A percentile compares a stretch with the other conserved stretches of the same genome.
Evolutionary conservation across 2,797 vertebrate genomes (phyloP).

Genomic region (Arrhamphus sclerolepis): DNA sequence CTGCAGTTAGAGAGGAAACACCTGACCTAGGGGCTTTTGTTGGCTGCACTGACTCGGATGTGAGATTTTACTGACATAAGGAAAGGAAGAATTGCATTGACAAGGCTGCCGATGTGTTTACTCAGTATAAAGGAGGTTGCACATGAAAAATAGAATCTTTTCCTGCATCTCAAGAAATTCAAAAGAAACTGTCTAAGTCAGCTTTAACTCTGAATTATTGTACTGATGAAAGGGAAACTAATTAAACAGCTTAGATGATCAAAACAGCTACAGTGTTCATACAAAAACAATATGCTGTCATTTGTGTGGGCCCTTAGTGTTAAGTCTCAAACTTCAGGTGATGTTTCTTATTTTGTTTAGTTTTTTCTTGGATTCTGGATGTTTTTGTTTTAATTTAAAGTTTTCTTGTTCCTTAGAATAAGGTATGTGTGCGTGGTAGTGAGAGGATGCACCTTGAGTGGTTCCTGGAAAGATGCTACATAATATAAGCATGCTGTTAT

Average conservation of each 20-base stretch:
- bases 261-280: background rate
- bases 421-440: too few species aligned
- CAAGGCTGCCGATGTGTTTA: conserved; percentile 26
- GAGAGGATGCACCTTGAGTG: too few species aligned
- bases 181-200: background rate
- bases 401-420: background rate
- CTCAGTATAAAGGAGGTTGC: conserved; percentile 7
- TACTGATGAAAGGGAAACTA: conserved; percentile 1
- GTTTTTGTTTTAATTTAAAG: background rate
- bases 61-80: conserved; percentile 22
- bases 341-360: background rate
- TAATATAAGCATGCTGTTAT: too few species aligned
- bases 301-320: too few species aligned
- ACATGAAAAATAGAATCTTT: background rate
- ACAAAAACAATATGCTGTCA: background rate
- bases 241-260: background rate
- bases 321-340: too few species aligned
- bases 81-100: conserved; percentile 50
- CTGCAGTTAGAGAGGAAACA: conserved; percentile 65
- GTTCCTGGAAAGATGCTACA: too few species aligned
- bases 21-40: conserved; percentile 64
- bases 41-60: conserved; percentile 31
- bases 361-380: background rate
- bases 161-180: background rate
- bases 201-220: background rate